Evolutionary conservation across 2,113 vertebrate species (phyloP).

Genomic region (Anolis carolinensis): DNA sequence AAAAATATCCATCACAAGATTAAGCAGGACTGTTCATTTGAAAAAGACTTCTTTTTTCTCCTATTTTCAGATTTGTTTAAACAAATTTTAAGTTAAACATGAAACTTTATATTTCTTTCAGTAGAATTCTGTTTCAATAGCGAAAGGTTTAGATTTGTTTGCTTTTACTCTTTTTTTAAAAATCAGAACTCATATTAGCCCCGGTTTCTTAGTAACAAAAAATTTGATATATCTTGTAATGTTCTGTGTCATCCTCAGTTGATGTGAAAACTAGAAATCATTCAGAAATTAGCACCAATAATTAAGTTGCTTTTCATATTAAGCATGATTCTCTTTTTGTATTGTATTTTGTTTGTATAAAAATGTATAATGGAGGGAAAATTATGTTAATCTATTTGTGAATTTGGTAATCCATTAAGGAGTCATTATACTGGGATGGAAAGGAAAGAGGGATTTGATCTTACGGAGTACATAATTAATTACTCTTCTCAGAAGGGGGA

Average conservation of each 20-base stretch:
- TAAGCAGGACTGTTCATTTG: slow-evolving; percentile 71
- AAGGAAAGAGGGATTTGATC: slow-evolving; percentile 18
- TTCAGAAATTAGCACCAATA: slow-evolving; percentile 47
- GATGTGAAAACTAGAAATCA: slow-evolving; percentile 40
- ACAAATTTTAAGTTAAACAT: slow-evolving; percentile 70
- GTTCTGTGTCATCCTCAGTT: slow-evolving; percentile 5
- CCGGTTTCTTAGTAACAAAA: slow-evolving; percentile 35
- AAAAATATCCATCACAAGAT: slow-evolving; percentile 66
- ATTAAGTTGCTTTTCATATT: slow-evolving; percentile 46
- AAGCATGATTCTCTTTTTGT: slow-evolving; percentile 18
- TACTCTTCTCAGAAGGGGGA: slow-evolving; percentile 40
- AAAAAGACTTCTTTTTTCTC: slow-evolving; percentile 70
- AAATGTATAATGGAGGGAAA: slow-evolving; percentile 45
- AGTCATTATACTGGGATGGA: slow-evolving; percentile 43
- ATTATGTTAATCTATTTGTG: slow-evolving; percentile 55
- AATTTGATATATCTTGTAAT: slow-evolving; percentile 23
- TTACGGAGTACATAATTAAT: slow-evolving; percentile 44
- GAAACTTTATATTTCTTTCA: slow-evolving; percentile 59
- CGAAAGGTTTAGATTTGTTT: slow-evolving; percentile 48
- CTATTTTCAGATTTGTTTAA: slow-evolving; percentile 72
- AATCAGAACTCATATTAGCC: slow-evolving; percentile 45
- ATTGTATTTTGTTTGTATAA: slow-evolving; percentile 36
- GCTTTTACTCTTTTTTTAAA: slow-evolving; percentile 11
- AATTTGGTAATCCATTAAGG: slow-evolving; percentile 29
- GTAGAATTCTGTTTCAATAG: slow-evolving; percentile 58